Base-by-base conservation (phyloP, 2,888 invertebrate genomes). In the Heterodera filipjevi region DNA sequence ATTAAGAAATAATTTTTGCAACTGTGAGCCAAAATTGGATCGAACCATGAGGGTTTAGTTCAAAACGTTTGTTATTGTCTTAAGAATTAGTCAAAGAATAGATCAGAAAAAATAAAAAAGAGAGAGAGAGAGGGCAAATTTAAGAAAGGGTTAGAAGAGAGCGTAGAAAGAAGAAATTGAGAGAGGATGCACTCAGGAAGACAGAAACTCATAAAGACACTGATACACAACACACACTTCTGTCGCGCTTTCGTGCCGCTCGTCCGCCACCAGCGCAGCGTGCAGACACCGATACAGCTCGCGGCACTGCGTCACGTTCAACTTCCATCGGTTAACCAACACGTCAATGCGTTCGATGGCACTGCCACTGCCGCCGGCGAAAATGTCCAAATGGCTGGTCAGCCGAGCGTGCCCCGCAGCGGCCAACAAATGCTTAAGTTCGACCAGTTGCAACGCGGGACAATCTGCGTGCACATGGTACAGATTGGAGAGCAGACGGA, bases 381-480 rank as follows among this genome's bases (percentile, higher is more conserved):
- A 3, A 16, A 66, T 32, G 76, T 84, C 84, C 53, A 84, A 71
- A 39, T 79, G 77, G 16, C 64, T 35, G 77, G 82, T 83, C 39
- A 84, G 73, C 27, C 77, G 74, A 22, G 84, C 79, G 30, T 76
- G 78, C 64, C 84, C 81, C 22, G 80, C 77, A 32, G 83, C 39
- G 66, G 77, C 64, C 71, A 85, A 44, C 39, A 84, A 70, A 59
- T 82, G 78, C 46, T 79, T 82, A 78, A 85, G 86, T 32, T 96
- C 92, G 89, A 95, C 94, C 89, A 94, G 95, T 90, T 96, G 97
- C 22, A 96, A 95, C 89, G 95, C 94, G 90, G 95, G 96, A 49
- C 94, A 94, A 83, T 93, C 93, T 86, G 94, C 94, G 84, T 97
- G 91, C 71, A 95, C 95, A 90, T 95, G 95, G 90, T 96, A 97